Evolutionary conservation across 2,888 invertebrate species (phyloP).

Genomic region (Acanthococcus lagerstroemiae): DNA sequence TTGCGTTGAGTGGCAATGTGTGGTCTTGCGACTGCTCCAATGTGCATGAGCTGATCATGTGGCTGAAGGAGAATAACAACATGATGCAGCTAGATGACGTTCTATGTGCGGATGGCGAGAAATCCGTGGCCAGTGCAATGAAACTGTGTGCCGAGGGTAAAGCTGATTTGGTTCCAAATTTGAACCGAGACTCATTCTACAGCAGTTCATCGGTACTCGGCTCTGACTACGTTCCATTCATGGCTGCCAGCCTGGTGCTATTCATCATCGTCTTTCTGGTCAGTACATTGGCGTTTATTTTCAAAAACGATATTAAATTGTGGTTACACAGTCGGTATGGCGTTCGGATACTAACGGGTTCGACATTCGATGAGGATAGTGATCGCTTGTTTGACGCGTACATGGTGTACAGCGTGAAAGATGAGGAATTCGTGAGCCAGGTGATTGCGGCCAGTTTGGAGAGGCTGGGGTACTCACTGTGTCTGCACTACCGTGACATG

Average conservation of each 20-base stretch:
- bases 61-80: conserved; percentile 43
- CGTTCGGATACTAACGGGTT: conserved; percentile 47
- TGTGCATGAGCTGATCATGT: conserved; percentile 64
- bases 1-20: conserved; percentile 71
- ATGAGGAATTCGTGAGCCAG: conserved; percentile 82
- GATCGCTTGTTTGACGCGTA: conserved; percentile 89
- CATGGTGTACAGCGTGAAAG: conserved; percentile 87
- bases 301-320: conserved; percentile 63
- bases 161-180: background rate
- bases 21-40: conserved; percentile 88
- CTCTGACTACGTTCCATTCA: conserved; percentile 62
- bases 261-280: conserved; percentile 58
- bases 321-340: conserved; percentile 73
- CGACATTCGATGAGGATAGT: conserved; percentile 31
- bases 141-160: conserved; percentile 48
- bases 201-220: conserved; percentile 43
- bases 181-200: conserved; percentile 41
- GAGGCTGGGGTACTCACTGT: conserved; percentile 55
- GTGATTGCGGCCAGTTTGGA: conserved; percentile 75
- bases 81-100: conserved; percentile 41
- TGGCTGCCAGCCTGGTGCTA: conserved; percentile 60
- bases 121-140: conserved; percentile 64
- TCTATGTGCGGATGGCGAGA: conserved; percentile 64
- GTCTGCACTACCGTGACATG: conserved; percentile 45
- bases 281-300: conserved; percentile 59